Base-by-base conservation (phyloP, 2,113 vertebrate genomes). In the Rhinichthys klamathensis region DNA sequence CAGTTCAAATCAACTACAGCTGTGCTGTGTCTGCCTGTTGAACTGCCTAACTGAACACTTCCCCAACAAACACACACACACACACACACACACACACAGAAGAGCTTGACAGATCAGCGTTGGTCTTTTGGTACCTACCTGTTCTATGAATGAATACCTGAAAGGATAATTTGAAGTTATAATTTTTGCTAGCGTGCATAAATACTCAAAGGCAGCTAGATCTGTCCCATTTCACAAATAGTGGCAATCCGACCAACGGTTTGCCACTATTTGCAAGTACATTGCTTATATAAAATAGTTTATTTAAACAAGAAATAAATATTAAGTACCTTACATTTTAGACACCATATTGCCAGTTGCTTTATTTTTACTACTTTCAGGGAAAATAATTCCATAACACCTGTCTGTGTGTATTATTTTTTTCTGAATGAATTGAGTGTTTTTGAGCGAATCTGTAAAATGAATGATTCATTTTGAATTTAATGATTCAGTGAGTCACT, bases 1-100 rank as follows among this genome's bases (percentile, higher is more conserved):
- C 79, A 86, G 85, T 85, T 80, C 35, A 80, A 85, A 80, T 85
- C 84, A 85, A 49, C 85, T 82, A 32, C 78, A 86, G 85, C 85
- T 86, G 85, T 86, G 79, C 69, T 49, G 56, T 74, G 84, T 74
- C 67, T 85, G 84, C 35, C 32, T 80, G 84, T 69, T 72, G 65
- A 69, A 49, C 78, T 51, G 67, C 41, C 56, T 81, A 82, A 82
- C 69, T 86, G 77, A 81, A 86, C 65, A 73, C 67, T 61, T 85
- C 61, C 80, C 27, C 78, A 25, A 73, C 54, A 82, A 72, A 82
- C 69, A 51, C 27, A 35, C 63, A 60, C 30, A 30, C 2, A 30
- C 30, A 30, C 30, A 30, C 30, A 70, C n/a, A 82, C 69, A 51
- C 27, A 35, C 63, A 46, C 25, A 51, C 23, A 27, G 2, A 54